Conservation (phyloP, 2,113 vertebrate species). For the Saimiri boliviensis region DNA sequence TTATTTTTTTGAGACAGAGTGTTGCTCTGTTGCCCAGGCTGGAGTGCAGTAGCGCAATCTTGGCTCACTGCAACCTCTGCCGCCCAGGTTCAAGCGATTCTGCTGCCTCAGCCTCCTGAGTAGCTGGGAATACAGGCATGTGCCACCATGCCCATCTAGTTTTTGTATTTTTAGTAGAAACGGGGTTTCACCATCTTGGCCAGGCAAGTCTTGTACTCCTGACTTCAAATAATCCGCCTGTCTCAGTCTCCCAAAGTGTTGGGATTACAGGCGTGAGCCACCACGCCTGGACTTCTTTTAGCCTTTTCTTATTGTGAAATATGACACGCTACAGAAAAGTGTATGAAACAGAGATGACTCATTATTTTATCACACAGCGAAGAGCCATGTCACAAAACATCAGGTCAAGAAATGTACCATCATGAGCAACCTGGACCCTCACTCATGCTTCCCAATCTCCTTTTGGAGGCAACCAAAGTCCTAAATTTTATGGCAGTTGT, state of each 20-base stretch:
- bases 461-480: neutral
- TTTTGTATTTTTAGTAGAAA: neutral
- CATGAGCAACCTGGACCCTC: neutral
- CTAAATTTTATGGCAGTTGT: neutral
- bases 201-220: neutral
- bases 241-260: neutral
- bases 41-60: neutral
- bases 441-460: too few relatives aligned
- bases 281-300: neutral
- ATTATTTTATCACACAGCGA: neutral
- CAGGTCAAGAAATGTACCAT: neutral
- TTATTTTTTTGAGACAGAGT: neutral
- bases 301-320: neutral
- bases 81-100: neutral
- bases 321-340: neutral
- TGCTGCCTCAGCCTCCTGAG: neutral
- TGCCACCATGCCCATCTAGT: neutral
- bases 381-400: neutral
- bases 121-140: neutral
- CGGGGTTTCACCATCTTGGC: too few relatives aligned
- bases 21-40: neutral
- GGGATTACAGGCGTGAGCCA: too few relatives aligned
- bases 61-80: neutral
- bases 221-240: neutral
- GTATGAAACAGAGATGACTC: neutral